Percentiles rank a stretch among this genome's conserved stretches.
Evolutionary conservation across 2,113 vertebrate genomes (phyloP).

Genomic region (Zingel zingel): DNA sequence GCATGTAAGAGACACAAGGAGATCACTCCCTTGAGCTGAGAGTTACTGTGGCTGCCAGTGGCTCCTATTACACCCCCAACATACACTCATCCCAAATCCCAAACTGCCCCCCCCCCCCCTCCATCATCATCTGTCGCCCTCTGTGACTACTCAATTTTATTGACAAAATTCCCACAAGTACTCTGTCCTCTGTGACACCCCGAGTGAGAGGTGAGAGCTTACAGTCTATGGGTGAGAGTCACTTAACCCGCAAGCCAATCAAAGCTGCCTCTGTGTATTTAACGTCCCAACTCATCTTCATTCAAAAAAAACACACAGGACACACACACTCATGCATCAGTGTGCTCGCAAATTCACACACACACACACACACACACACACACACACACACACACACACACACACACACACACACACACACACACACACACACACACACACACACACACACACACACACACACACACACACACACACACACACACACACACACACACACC

Average conservation of each 20-base stretch:
- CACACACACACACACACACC: constrained; percentile 21
- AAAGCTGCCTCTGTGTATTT: constrained; percentile 68
- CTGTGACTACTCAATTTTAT: constrained; percentile 54
- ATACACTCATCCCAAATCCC: constrained; percentile 35
- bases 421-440: constrained; percentile 33
- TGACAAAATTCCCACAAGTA: constrained; percentile 65
- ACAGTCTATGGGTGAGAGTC: constrained; percentile 58
- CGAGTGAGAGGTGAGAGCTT: constrained; percentile 54
- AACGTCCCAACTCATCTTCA: constrained; percentile 63
- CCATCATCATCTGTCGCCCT: constrained; percentile 39
- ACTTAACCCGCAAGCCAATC: constrained; percentile 70
- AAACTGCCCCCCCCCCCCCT: constrained; percentile 20
- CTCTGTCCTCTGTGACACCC: constrained; percentile 60
- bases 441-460: constrained; percentile 37
- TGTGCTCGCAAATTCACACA: constrained; percentile 20
- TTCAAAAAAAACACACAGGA: constrained; percentile 50
- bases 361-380: constrained; percentile 12
- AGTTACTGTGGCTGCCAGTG: constrained; percentile 66
- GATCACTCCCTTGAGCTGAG: constrained; percentile 69
- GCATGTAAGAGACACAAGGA: constrained; percentile 45
- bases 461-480: constrained; percentile 16
- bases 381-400: constrained; percentile 40
- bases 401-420: constrained; percentile 35
- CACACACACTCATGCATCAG: constrained; percentile 47
- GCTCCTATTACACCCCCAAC: constrained; percentile 48